phyloP scores from a whole-genome alignment of 2,797 vertebrate genomes.

The Cyclura pinguis region DNA sequence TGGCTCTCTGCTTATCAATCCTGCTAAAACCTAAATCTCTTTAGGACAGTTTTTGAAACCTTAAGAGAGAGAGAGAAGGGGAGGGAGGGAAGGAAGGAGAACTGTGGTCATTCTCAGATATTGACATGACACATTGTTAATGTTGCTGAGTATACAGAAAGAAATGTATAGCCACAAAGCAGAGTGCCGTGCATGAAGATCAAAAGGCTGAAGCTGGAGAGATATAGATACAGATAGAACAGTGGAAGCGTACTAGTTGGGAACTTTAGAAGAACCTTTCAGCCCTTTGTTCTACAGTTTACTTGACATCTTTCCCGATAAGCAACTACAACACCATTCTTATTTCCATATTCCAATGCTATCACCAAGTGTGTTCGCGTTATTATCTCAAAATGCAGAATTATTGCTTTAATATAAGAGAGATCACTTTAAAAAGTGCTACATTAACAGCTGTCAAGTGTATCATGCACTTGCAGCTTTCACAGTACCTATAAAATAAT shows the following conservation, averaged over 20 bases:
- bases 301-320: conserved; percentile 51
- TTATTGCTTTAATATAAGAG: conserved; percentile 25
- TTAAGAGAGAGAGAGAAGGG: conserved; percentile 65
- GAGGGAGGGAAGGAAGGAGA: conserved; percentile 50
- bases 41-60: conserved; percentile 74
- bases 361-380: conserved; percentile 38
- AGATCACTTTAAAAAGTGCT: conserved; percentile 19
- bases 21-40: conserved; percentile 78
- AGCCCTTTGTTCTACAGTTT: conserved; percentile 49
- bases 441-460: conserved; percentile 13
- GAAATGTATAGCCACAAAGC: conserved; percentile 33
- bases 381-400: background rate
- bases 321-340: conserved; percentile 37
- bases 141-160: conserved; percentile 32
- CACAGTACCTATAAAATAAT: conserved; percentile 49
- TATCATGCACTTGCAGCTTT: background rate
- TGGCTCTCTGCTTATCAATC: conserved; percentile 80
- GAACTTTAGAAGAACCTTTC: conserved; percentile 56
- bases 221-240: conserved; percentile 43
- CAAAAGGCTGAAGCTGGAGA: conserved; percentile 47
- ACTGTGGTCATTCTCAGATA: conserved; percentile 68
- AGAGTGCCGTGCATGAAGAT: conserved; percentile 56
- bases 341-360: conserved; percentile 12
- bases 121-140: conserved; percentile 56
- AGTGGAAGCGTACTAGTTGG: conserved; percentile 56